These are phyloP conservation scores for Melanaphis sacchari DNA, from an alignment of 1,140 invertebrate species.

Conservation along the genomic window DNA sequence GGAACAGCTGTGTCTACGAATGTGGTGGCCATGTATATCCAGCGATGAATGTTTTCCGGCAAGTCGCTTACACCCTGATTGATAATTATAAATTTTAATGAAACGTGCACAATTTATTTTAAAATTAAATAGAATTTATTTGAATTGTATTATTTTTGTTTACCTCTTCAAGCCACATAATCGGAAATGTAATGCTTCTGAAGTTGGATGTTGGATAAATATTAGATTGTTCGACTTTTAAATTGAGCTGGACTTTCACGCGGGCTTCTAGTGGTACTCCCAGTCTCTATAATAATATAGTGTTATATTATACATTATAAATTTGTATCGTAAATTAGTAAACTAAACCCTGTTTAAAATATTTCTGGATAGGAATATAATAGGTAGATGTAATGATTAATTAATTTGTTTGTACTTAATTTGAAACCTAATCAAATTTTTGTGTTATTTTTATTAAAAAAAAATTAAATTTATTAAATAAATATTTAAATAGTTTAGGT, in stretches of 20 bases:
- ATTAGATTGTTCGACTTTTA: constrained; percentile 76
- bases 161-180: constrained; percentile 89
- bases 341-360: background rate
- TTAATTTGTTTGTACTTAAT: background rate
- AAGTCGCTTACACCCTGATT: constrained; percentile 80
- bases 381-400: background rate
- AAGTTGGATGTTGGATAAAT: constrained; percentile 78
- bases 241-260: constrained; percentile 80
- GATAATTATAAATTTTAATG: background rate
- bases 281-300: constrained; percentile 73
- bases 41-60: constrained; percentile 70
- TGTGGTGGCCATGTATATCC: constrained; percentile 78
- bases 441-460: background rate
- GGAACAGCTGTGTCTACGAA: constrained; percentile 75
- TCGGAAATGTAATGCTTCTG: constrained; percentile 80
- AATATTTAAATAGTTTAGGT: background rate
- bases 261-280: constrained; percentile 84
- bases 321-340: background rate
- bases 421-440: background rate
- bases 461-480: background rate
- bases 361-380: background rate
- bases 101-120: background rate
- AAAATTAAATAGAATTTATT: background rate
- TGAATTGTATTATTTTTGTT: constrained; percentile 59
- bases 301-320: background rate